These are phyloP conservation scores for Chelon auratus DNA, from an alignment of 2,797 vertebrate species.

Conservation along the genomic window DNA sequence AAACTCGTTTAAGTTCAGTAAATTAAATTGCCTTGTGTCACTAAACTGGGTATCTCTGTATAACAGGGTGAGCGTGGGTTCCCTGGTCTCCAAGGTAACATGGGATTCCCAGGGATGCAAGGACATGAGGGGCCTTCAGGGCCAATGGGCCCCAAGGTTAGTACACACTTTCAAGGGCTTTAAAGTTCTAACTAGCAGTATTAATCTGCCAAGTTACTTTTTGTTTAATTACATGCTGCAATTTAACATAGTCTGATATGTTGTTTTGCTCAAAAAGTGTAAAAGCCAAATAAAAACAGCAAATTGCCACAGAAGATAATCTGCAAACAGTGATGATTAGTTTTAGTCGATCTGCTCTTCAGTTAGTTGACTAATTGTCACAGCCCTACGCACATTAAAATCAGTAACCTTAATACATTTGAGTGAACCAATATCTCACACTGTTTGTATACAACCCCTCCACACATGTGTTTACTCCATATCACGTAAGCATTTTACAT, in stretches of 20 bases:
- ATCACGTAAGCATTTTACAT: background rate
- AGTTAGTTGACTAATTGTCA: background rate
- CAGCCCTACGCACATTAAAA: background rate
- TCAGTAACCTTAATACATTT: background rate
- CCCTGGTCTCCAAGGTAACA: slow-evolving; percentile 91
- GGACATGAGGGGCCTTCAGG: slow-evolving; percentile 93
- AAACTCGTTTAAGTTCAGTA: background rate
- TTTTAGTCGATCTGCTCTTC: background rate
- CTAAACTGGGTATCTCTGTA: slow-evolving; percentile 5
- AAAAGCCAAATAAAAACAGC: background rate
- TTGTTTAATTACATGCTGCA: too few species aligned
- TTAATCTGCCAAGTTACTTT: background rate
- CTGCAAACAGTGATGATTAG: background rate
- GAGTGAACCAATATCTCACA: background rate
- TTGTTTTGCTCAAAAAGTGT: background rate
- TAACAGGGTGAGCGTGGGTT: slow-evolving; percentile 93
- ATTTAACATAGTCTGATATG: background rate
- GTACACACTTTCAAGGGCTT: slow-evolving; percentile 7
- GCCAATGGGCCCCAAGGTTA: slow-evolving; percentile 91
- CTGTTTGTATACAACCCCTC: background rate
- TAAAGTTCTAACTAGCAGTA: background rate
- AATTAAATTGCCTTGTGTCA: background rate
- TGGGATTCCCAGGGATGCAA: slow-evolving; percentile 97
- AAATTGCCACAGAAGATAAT: background rate
- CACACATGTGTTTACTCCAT: background rate